Evolutionary conservation across 1,140 invertebrate genomes (phyloP), one percentile per base, ranked within the genome.

Genomic region (Drosophila ficusphila): DNA sequence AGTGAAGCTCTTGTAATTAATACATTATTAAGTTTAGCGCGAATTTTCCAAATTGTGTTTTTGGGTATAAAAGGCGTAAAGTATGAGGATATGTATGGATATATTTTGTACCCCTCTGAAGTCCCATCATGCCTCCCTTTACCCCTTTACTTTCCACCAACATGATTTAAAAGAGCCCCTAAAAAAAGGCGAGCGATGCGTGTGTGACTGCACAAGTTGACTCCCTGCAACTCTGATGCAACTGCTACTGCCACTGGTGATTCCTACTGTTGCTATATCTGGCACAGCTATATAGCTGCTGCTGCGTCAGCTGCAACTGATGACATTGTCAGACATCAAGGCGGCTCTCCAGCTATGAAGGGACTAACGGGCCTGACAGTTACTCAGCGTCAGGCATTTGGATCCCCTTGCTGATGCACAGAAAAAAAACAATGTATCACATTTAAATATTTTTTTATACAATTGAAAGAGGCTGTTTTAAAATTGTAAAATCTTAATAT

Each of bases 221-320:
- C 21, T 36, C 21, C 23, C 14, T 58, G 54, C 44, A 67, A 52
- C 21, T 65, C 44, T n/a, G 39, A 14, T 68, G 51, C 56, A 82
- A 56, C 31, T 65, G 53, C 38, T 71, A 21, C 42, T 60, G 57
- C 44, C 25, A 31, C 11, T 75, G 48, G 52, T 74, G 29, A 49
- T 33, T 57, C 21, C 42, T 31, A 41, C 34, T 14, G 19, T 29
- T 34, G 25, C 31, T 33, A 34, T 41, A 25, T 27, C 56, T 21
- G 36, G 47, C 54, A 46, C 11, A 23, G 51, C 46, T 60, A 19
- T 27, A 23, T 38, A 60, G 57, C 34, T 70, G 39, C 54, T 88
- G 82, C 82, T 81, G 77, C 78, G 82, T 88, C 82, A 88, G 82
- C 82, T 88, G 82, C 82, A 86, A 77, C 82, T 88, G 82, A 88